phyloP scores from a whole-genome alignment of 2,888 invertebrate species.

The Pristionchus mayeri region DNA sequence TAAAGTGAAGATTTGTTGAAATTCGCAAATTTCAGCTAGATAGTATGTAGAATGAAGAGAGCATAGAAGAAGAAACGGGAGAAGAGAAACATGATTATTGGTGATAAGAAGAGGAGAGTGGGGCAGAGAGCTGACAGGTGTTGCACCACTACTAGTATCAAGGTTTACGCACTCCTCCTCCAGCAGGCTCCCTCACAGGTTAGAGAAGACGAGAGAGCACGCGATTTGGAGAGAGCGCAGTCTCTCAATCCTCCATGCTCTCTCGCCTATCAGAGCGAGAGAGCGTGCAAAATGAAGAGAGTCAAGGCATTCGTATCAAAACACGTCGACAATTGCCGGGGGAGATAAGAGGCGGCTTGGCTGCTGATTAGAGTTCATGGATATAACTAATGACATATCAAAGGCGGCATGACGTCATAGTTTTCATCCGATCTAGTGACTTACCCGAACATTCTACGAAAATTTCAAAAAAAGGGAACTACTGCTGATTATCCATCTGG shows the following conservation, averaged over 20 bases:
- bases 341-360: conserved; percentile 18
- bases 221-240: background rate
- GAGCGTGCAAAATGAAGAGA: background rate
- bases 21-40: no score
- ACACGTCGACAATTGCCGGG: conserved; percentile 15
- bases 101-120: background rate
- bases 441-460: no score
- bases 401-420: no score
- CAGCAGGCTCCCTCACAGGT: background rate
- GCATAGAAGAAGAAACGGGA: no score
- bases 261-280: conserved; percentile 20
- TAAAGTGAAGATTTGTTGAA: no score
- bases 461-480: no score
- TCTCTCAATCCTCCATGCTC: background rate
- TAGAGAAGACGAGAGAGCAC: background rate
- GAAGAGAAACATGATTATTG: no score
- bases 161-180: background rate
- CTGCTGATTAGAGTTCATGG: background rate
- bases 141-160: conserved; percentile 18
- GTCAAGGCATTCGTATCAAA: background rate
- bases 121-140: background rate
- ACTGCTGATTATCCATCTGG: no score
- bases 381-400: no score
- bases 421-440: no score
- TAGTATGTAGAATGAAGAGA: no score